These are phyloP conservation scores for Pandion haliaetus DNA, from an alignment of 2,113 vertebrate species.

Conservation along the genomic window DNA sequence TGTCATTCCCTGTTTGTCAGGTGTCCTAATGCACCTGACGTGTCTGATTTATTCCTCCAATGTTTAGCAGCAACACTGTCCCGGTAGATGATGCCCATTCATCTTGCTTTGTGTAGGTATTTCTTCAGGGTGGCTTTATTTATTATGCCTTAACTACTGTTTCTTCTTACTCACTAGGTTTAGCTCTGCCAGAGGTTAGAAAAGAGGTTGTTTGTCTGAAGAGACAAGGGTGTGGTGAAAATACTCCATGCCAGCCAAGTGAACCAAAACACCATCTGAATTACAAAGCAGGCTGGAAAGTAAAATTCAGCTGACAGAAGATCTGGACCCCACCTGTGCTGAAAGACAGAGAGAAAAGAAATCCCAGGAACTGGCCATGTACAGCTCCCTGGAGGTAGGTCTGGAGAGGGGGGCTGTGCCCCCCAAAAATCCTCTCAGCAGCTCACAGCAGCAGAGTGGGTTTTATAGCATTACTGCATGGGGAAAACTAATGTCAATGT, in stretches of 20 bases:
- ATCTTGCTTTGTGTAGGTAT: slow-evolving; percentile 18
- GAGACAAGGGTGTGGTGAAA: slow-evolving; percentile 29
- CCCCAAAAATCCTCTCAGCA: not conserved
- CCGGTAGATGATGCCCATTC: slow-evolving; percentile 8
- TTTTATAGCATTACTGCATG: not conserved
- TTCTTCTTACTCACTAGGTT: slow-evolving; percentile 13
- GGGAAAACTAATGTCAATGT: not conserved
- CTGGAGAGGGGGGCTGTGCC: not conserved
- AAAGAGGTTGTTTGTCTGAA: slow-evolving; percentile 7
- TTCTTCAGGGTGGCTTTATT: slow-evolving; percentile 41
- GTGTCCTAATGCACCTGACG: not conserved
- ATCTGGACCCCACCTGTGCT: not conserved
- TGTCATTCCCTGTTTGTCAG: not conserved
- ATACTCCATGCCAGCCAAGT: not conserved
- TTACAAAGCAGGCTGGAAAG: not conserved
- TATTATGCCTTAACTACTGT: slow-evolving; percentile 27
- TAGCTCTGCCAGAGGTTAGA: slow-evolving; percentile 5
- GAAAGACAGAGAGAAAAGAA: not conserved
- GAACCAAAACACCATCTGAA: not conserved
- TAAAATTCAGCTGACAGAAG: not conserved
- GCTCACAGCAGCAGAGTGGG: not conserved
- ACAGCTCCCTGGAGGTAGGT: not conserved
- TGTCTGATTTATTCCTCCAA: slow-evolving; percentile 19
- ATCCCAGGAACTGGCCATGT: not conserved
- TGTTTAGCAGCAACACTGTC: not conserved